Percentiles rank a stretch among this genome's conserved stretches.
phyloP scores from a whole-genome alignment of 2,888 invertebrate genomes.

The Watsonalla binaria region DNA sequence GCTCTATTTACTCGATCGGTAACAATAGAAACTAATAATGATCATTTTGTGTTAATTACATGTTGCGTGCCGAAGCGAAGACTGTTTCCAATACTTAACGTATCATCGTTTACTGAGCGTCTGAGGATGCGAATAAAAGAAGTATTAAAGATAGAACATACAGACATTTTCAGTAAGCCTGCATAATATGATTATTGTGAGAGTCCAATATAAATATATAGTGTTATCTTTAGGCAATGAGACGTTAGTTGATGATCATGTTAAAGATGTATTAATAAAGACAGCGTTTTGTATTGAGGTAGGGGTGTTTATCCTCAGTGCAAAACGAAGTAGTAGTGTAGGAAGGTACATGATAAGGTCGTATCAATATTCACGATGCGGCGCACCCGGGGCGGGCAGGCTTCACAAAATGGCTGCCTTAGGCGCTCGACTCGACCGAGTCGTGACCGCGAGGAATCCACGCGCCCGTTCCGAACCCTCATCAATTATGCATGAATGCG shows the following conservation, averaged over 20 bases:
- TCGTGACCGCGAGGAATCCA: constrained; percentile 76
- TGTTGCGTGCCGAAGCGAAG: constrained; percentile 50
- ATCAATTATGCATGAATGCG: constrained; percentile 78
- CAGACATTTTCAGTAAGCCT: too few relatives aligned
- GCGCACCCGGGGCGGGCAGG: constrained; percentile 58
- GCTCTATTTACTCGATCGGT: constrained; percentile 67
- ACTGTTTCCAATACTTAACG: constrained; percentile 49
- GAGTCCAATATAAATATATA: too few relatives aligned
- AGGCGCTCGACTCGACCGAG: constrained; percentile 56
- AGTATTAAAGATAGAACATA: constrained; percentile 8
- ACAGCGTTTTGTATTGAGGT: constrained; percentile 30
- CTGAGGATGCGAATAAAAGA: constrained; percentile 48
- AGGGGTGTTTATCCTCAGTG: constrained; percentile 30
- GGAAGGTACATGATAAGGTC: constrained; percentile 43
- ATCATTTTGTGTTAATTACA: constrained; percentile 64
- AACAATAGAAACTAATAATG: constrained; percentile 72
- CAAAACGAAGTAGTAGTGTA: constrained; percentile 20
- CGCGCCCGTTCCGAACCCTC: constrained; percentile 68
- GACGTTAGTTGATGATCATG: too few relatives aligned
- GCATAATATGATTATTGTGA: too few relatives aligned
- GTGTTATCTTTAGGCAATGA: too few relatives aligned
- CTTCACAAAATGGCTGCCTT: constrained; percentile 75
- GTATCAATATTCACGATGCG: constrained; percentile 66
- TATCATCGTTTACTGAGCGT: constrained; percentile 48
- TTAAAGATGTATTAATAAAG: too few relatives aligned